Evolutionary conservation across 2,888 invertebrate genomes (phyloP), one percentile per base, ranked within the genome.

Genomic region (Deilephila porcellus): DNA sequence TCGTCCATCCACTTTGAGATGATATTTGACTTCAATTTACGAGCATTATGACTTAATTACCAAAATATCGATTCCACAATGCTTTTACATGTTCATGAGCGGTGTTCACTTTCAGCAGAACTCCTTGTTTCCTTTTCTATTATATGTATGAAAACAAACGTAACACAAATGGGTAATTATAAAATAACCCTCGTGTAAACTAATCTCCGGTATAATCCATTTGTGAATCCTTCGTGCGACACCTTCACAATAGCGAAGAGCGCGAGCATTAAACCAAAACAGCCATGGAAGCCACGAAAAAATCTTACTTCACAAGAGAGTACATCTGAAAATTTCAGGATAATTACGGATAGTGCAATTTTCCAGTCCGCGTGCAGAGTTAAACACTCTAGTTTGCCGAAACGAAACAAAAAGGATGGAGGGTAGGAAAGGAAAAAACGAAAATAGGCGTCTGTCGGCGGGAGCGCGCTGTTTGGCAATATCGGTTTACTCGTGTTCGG

Each of bases 341-440:
- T 88, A 91, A 90, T 91, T 88, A 87, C 86, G 80, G 87, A 88
- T 90, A 90, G 88, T 88, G 88, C 84, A 89, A 90, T 91, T 90
- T 87, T 81, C 84, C 85, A 80, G 85, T 77, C 81, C 79, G 82
- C 76, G 78, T 77, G 77, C 76, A 71, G 83, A 82, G 76, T 85
- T 88, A 88, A 90, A 85, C 83, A 86, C 82, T 82, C 80, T 82
- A 83, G 81, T 83, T 83, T 82, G 81, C 82, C 82, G 75, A 87
- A 87, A 86, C 76, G 81, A 79, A 74, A 74, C 72, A 79, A 74
- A 78, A 78, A 77, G 75, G 73, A 67, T 59, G 63, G 14, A 76
- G 75, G 6, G 67, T 52, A 67, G 52, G 70, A 62, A 73, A 76
- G 75, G 67, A 67, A 67, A 67, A 67, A 67, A 64, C 64, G 74